Base-by-base conservation (phyloP, 2,888 invertebrate genomes). In the Nomada lathburiana region DNA sequence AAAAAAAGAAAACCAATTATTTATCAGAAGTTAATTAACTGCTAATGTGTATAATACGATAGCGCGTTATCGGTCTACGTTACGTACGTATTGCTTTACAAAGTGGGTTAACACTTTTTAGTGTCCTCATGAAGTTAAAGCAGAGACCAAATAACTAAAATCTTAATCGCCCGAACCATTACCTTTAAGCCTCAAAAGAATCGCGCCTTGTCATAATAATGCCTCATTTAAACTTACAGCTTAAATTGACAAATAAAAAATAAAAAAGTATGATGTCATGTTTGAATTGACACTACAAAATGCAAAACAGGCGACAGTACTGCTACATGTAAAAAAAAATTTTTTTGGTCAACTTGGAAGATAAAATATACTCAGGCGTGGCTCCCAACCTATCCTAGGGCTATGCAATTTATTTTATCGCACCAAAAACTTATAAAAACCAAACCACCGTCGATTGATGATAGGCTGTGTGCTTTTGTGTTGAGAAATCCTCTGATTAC, bases 181-280 rank as follows among this genome's bases (percentile, higher is more conserved):
- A 90, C 88, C 89, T 90, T 86, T 89, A 90, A 91, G 90, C 89
- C 90, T 90, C 87, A 88, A 91, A 90, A 90, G 90, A 90, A 90
- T 88, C 88, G 89, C 90, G 90, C 87, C 87, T 90, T 90, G 90
- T 89, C 88, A 91, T 93, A 90, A 93, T 94, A 94, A 94, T 94
- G 89, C 91, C 92, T 93, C 91, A 91, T 94, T 94, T 94, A 89
- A 94, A 94, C 91, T 94, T 94, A 92, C 94, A 94, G 94, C 94
- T 93, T 92, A 86, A 90, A 92, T 90, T 91, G 93, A 92, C 90
- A 92, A 92, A 93, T 90, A 91, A 88, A 89, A 89, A 92, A 93
- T 86, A 88, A 89, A 89, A 88, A 89, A 88, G 92, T 89, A 90
- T 89, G 92, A 92, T 92, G 93, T 92, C 92, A 89, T 88, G 87